Base-by-base conservation (phyloP, 1,140 invertebrate genomes). In the Lepidurus packardi region DNA sequence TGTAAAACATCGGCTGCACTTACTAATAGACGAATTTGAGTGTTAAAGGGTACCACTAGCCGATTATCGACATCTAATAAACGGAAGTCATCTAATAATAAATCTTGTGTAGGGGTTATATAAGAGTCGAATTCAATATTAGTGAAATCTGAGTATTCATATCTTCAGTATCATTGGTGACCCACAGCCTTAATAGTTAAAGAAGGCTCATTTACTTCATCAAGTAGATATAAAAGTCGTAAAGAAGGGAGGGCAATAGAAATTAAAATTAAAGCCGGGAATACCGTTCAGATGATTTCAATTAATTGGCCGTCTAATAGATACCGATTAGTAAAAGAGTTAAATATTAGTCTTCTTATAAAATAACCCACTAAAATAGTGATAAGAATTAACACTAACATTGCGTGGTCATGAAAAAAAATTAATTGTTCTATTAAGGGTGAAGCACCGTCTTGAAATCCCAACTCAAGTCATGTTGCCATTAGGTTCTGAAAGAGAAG, bases 91-190 rank as follows among this genome's bases (percentile, higher is more conserved):
- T 84, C 82, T 81, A 79, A 82, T 11, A 81, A 11, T 81, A 85
- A 78, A 81, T 86, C 82, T 83, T 85, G 85, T 78, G 78, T 79
- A 21, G 84, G 83, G 77, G 86, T 85, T 87, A 90, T 90, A 85
- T 88, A 90, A 21, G 89, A 89, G 83, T 91, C 88, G 87, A 90
- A 90, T 85, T 89, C 86, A 82, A 89, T 83, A 80, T 86, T 83
- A 80, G 84, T 83, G 85, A 90, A 88, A 85, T 89, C 87, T 79
- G 85, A 85, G 84, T 89, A 90, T 87, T 91, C 89, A 86, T 91
- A 91, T 73, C 83, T 86, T 89, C 90, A 91, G 82, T 90, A 90
- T 87, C 89, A 91, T 87, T 91, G 90, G 85, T 90, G 88, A 0
- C 89, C 89, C 82, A 89, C 86, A 75, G 85, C 83, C 87, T 90